These are phyloP conservation scores for Aurelia sp. DNA, from an alignment of 30 jellyfish, hydroid and myxozoan species.

Conservation along the genomic window DNA sequence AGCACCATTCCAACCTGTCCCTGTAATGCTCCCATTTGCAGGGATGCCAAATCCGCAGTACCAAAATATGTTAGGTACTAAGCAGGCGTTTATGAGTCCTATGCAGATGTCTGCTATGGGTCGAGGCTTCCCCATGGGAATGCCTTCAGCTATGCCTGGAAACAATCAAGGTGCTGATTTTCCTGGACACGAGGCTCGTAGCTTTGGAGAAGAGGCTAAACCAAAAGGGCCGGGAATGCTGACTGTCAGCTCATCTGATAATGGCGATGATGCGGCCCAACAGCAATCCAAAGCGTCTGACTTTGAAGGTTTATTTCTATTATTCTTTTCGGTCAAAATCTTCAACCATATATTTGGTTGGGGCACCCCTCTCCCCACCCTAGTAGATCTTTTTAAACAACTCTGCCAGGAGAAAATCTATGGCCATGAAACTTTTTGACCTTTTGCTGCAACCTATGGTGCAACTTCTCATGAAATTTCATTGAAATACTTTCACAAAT, in stretches of 20 bases:
- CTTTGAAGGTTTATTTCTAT: constrained; percentile 48
- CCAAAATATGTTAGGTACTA: constrained; percentile 17
- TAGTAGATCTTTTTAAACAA: no score
- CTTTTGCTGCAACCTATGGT: no score
- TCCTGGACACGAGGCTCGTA: constrained; percentile 2
- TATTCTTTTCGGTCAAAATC: background rate
- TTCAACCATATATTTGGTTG: no score
- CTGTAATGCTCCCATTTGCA: constrained; percentile 48
- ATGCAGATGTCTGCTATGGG: constrained; percentile 24
- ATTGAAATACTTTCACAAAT: no score
- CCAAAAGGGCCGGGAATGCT: constrained; percentile 72
- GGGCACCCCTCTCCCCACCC: no score
- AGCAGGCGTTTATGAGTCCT: constrained; percentile 27
- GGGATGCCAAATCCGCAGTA: constrained; percentile 7
- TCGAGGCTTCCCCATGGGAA: constrained; percentile 18
- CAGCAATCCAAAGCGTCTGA: constrained; percentile 45
- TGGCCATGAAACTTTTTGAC: no score
- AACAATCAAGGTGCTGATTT: background rate
- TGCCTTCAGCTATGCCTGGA: constrained; percentile 4
- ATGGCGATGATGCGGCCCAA: constrained; percentile 31
- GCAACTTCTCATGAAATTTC: no score
- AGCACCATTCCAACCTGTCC: constrained; percentile 23
- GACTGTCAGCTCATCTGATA: constrained; percentile 60
- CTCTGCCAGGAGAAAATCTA: no score
- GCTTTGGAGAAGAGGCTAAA: background rate